Evolutionary conservation across 2,113 vertebrate species (phyloP).

Genomic region (Pandion haliaetus): DNA sequence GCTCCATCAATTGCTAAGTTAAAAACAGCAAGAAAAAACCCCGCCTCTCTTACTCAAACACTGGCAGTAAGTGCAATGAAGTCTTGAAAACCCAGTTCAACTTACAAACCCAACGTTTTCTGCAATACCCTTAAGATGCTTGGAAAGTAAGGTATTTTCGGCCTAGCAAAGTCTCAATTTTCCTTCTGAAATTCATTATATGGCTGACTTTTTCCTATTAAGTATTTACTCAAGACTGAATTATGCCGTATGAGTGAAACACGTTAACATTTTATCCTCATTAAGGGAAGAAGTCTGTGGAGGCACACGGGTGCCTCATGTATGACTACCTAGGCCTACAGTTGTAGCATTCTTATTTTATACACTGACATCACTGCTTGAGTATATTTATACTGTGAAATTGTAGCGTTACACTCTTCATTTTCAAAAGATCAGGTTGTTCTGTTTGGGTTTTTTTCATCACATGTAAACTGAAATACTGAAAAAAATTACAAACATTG

Average conservation of each 20-base stretch:
- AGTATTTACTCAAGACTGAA: neutral
- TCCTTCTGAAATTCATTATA: neutral
- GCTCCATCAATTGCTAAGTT: neutral
- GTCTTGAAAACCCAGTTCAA: neutral
- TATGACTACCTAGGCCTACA: neutral
- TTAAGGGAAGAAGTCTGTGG: neutral
- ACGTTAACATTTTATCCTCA: neutral
- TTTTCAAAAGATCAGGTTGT: neutral
- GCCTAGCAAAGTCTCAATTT: neutral
- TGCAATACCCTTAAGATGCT: neutral
- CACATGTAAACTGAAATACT: neutral
- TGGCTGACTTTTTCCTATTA: neutral
- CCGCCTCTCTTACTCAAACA: neutral
- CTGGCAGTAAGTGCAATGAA: neutral
- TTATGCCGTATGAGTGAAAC: neutral
- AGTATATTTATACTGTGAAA: neutral
- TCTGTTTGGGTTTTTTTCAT: neutral
- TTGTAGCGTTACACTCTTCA: neutral
- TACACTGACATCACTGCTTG: neutral
- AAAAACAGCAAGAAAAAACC: neutral
- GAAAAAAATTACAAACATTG: neutral
- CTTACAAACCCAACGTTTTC: neutral
- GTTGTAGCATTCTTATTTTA: neutral
- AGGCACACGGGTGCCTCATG: neutral
- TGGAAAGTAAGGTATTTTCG: neutral